Conservation (phyloP, 2,888 invertebrate species). For the Lycophotia porphyrea region DNA sequence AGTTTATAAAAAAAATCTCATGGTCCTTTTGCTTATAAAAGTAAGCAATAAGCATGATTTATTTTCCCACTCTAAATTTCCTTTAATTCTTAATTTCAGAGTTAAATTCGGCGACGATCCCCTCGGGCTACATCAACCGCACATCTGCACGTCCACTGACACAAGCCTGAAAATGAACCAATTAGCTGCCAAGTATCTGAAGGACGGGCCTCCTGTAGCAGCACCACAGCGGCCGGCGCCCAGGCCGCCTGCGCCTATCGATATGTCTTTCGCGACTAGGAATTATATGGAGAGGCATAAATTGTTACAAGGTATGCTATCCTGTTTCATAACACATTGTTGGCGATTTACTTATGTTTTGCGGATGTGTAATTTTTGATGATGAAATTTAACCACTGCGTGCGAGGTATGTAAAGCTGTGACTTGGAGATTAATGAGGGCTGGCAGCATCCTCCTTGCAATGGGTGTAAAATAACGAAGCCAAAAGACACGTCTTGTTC, state of each 20-base stretch:
- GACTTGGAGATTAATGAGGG: too few relatives aligned
- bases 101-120: constrained; percentile 88
- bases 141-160: constrained; percentile 77
- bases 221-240: constrained; percentile 56
- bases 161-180: constrained; percentile 89
- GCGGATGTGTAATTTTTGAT: neutral
- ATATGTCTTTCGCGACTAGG: constrained; percentile 93
- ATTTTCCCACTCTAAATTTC: neutral
- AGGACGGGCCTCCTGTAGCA: constrained; percentile 63
- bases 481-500: too few relatives aligned
- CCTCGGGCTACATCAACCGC: constrained; percentile 76
- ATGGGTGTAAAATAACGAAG: too few relatives aligned
- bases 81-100: constrained; percentile 67
- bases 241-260: constrained; percentile 80
- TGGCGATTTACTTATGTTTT: neutral
- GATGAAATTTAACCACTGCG: neutral
- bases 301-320: constrained; percentile 86
- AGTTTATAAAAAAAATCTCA: neutral
- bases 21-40: neutral
- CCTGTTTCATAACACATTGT: neutral
- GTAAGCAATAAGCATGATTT: neutral
- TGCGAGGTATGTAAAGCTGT: neutral
- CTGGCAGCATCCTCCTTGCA: too few relatives aligned
- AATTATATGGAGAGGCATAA: constrained; percentile 93
- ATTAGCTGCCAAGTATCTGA: constrained; percentile 86